Evolutionary conservation across 2,888 invertebrate species (phyloP).

Genomic region (Cantharis rufa): DNA sequence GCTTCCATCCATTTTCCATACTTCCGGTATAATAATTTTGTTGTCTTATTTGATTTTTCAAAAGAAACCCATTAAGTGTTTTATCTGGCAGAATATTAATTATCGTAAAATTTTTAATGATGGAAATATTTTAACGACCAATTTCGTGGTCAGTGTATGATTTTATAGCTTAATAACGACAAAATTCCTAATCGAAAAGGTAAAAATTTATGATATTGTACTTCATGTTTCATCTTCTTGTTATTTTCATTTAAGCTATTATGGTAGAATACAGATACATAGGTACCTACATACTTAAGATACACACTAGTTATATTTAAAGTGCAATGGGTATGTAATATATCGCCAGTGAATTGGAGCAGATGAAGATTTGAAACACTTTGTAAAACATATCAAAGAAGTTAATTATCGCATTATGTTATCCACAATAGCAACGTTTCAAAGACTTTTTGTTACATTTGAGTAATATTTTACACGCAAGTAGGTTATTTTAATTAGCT

Average conservation of each 20-base stretch:
- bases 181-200: background rate
- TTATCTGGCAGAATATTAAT: background rate
- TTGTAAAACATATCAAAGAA: background rate
- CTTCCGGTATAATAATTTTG: background rate
- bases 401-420: background rate
- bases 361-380: background rate
- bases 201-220: background rate
- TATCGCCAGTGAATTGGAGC: background rate
- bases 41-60: background rate
- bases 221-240: background rate
- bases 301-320: too few relatives aligned
- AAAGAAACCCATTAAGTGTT: background rate
- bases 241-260: background rate
- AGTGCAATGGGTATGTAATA: background rate
- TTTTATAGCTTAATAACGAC: background rate
- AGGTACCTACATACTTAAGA: too few relatives aligned
- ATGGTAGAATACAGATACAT: too few relatives aligned
- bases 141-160: background rate
- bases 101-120: background rate
- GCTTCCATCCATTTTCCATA: background rate
- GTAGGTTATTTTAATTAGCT: background rate
- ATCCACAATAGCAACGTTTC: background rate
- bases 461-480: background rate
- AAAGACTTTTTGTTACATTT: background rate
- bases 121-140: background rate